These are phyloP conservation scores for Cerceris rybyensis DNA, from an alignment of 2,888 invertebrate species.

Conservation along the genomic window DNA sequence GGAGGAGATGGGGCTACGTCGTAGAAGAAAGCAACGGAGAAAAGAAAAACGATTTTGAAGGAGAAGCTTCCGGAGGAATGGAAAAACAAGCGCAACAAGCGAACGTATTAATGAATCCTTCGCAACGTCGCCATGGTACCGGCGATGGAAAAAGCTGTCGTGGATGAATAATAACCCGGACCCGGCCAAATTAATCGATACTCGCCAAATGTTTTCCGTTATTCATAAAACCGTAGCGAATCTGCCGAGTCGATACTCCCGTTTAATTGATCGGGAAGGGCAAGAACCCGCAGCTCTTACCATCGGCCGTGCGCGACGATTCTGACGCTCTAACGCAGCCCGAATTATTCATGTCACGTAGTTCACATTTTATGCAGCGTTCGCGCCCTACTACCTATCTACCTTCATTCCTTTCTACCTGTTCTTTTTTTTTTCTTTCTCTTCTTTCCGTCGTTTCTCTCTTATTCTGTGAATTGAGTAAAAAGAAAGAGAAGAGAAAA, in stretches of 20 bases:
- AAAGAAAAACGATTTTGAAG: conserved; percentile 1
- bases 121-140: conserved; percentile 35
- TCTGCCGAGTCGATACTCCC: conserved; percentile 25
- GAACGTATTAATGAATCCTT: conserved; percentile 56
- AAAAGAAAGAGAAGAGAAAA: background rate
- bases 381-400: conserved; percentile 48
- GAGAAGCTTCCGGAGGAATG: background rate
- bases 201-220: conserved; percentile 54
- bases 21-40: background rate
- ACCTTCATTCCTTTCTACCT: background rate
- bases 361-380: conserved; percentile 75
- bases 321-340: conserved; percentile 60
- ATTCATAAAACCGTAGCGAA: conserved; percentile 38
- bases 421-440: background rate
- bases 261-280: conserved; percentile 50
- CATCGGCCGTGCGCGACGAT: conserved; percentile 38
- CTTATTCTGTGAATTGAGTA: background rate
- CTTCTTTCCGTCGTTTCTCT: background rate
- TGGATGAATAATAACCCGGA: conserved; percentile 59
- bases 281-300: conserved; percentile 29
- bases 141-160: conserved; percentile 42
- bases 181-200: conserved; percentile 52
- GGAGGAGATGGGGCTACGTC: background rate
- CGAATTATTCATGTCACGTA: conserved; percentile 80
- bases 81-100: conserved; percentile 42